Base-by-base conservation (phyloP, 1,140 invertebrate species). In the Andrena cerasifolii region DNA sequence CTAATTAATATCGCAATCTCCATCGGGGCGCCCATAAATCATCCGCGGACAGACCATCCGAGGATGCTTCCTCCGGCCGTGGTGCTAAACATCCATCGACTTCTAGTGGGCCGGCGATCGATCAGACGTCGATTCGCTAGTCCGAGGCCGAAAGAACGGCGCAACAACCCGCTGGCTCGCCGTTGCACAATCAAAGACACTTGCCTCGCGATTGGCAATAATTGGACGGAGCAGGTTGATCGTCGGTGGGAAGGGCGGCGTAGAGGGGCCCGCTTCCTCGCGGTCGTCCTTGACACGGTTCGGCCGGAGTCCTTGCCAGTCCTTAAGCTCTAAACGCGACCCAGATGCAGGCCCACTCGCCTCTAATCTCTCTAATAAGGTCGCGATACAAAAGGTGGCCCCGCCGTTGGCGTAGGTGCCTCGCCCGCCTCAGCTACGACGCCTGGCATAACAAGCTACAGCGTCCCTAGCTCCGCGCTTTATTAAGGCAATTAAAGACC, bases 401-500 rank as follows among this genome's bases (percentile, higher is more conserved):
- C 61, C 68, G 36, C 21, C 21, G 16, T 16, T 16, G 62, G 36
- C 51, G 80, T 83, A 79, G 62, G 62, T 72, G 80, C 56, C 26
- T 26, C 26, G 5, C n/a, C 21, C 36, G 33, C 62, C 16, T 67
- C 5, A 18, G 7, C 16, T n/a, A 24, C 16, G 18, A 24, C 58
- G 26, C 26, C 54, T 40, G 43, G 21, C 18, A 36, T 33, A 80
- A 61, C 61, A 54, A 36, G 51, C 47, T 6, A 4, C 79, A 45
- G 58, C 26, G 18, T 33, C 36, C 53, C n/a, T n/a, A n/a, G n/a
- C n/a, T 61, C n/a, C 54, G 10, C 14, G 43, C 62, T 82, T 86
- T 82, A 82, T 65, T 65, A 74, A 86, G 61, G 76, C 83, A 85
- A 86, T 86, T 86, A 86, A 86, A 86, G 58, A 81, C 85, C 56